Percentiles rank a stretch among this genome's conserved stretches.
These are phyloP conservation scores for Aegotheles bennettii DNA, from an alignment of 2,113 vertebrate species.

Conservation along the genomic window DNA sequence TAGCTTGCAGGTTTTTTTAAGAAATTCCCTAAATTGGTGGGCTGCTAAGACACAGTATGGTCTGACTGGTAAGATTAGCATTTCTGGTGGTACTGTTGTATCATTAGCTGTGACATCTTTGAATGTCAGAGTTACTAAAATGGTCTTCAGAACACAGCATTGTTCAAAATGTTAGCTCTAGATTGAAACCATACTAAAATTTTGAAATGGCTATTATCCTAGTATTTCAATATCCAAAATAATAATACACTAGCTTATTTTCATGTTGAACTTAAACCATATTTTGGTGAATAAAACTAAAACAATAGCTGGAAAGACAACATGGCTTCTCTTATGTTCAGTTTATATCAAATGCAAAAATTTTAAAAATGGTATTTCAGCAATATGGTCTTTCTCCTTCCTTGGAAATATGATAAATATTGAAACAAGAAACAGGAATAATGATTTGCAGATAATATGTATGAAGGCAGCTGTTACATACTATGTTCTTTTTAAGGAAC, in stretches of 20 bases:
- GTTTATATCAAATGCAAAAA: background rate
- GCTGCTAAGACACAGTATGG: background rate
- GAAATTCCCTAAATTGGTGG: background rate
- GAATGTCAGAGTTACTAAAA: background rate
- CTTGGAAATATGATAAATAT: background rate
- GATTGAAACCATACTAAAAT: background rate
- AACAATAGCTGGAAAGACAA: background rate
- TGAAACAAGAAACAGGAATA: background rate
- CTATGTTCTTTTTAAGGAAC: background rate
- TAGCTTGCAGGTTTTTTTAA: background rate
- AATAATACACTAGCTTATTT: background rate
- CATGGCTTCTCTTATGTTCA: background rate
- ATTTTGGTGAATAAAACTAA: background rate
- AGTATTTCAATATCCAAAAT: background rate
- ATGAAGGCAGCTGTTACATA: background rate
- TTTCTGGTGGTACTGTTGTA: background rate
- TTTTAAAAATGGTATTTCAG: background rate
- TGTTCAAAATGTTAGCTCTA: background rate
- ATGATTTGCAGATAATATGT: background rate
- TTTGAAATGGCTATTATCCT: background rate
- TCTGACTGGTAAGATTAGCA: background rate
- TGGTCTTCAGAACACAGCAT: background rate
- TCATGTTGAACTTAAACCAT: background rate
- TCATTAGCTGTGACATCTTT: background rate
- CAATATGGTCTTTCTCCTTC: background rate